A percentile compares a stretch with the other conserved stretches of the same genome.
phyloP scores from a whole-genome alignment of 2,888 invertebrate species.

The Drosophila sordidapex region DNA sequence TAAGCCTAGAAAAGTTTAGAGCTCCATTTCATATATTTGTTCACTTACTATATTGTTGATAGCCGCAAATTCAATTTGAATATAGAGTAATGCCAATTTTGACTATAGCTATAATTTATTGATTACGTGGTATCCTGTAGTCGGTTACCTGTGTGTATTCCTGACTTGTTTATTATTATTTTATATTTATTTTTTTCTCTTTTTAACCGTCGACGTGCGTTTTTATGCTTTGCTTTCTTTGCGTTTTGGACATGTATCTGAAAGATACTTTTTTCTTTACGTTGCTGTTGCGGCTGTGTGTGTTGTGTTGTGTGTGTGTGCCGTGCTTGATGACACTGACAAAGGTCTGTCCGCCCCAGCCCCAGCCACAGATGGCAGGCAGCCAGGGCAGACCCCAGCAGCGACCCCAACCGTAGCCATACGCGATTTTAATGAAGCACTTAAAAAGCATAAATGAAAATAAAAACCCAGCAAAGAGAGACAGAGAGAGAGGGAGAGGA shows the following conservation, averaged over 20 bases:
- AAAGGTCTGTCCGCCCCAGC: conserved; percentile 70
- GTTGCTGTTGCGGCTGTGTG: conserved; percentile 1
- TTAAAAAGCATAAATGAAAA: conserved; percentile 82
- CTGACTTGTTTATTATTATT: conserved; percentile 61
- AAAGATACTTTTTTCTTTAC: conserved; percentile 63
- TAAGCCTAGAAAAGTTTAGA: not conserved
- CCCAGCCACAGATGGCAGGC: conserved; percentile 33
- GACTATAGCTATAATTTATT: not conserved
- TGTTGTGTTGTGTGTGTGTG: conserved; percentile 34
- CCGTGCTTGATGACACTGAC: conserved; percentile 75
- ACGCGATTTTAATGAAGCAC: conserved; percentile 81
- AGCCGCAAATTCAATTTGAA: not conserved
- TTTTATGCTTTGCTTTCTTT: conserved; percentile 72
- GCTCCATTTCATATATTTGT: not conserved
- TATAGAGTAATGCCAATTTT: too few species aligned
- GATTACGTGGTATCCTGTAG: conserved; percentile 9
- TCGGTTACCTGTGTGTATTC: conserved; percentile 3
- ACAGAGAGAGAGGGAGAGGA: not conserved
- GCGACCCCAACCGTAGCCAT: conserved; percentile 58
- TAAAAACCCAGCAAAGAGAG: conserved; percentile 67
- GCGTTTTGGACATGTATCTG: conserved; percentile 76
- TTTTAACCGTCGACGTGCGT: conserved; percentile 52
- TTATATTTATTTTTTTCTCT: conserved; percentile 49
- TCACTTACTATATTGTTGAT: not conserved
- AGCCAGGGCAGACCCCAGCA: conserved; percentile 28